These are phyloP conservation scores for Trachelus troglodyta DNA, from an alignment of 2,888 invertebrate genomes.

Conservation along the genomic window DNA sequence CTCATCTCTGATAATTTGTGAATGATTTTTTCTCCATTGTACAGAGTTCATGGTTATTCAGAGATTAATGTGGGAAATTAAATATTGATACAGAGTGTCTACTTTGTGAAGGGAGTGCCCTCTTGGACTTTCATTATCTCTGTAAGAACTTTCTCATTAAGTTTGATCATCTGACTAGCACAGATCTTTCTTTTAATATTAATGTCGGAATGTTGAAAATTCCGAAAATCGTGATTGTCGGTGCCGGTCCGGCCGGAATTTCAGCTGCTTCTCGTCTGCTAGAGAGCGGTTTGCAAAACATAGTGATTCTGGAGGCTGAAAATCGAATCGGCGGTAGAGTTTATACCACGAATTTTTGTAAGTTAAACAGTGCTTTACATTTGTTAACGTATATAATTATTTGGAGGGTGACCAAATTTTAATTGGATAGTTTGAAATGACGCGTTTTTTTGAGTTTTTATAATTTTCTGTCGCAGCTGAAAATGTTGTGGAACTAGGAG, in stretches of 20 bases:
- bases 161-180: neutral
- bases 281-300: slow-evolving; percentile 64
- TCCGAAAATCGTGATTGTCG: slow-evolving; percentile 68
- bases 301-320: slow-evolving; percentile 68
- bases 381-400: neutral
- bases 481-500: slow-evolving; percentile 77
- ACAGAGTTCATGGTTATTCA: neutral
- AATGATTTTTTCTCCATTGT: neutral
- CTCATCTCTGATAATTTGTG: too few species aligned
- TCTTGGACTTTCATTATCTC: neutral
- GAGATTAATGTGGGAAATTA: neutral
- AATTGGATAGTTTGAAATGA: neutral
- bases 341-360: slow-evolving; percentile 65
- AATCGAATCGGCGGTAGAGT: slow-evolving; percentile 68
- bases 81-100: neutral
- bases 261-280: slow-evolving; percentile 69
- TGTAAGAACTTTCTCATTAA: neutral
- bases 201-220: neutral
- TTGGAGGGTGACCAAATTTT: neutral
- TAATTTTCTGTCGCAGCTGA: slow-evolving; percentile 54
- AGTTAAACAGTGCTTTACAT: slow-evolving; percentile 24
- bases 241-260: slow-evolving; percentile 72
- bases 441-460: neutral
- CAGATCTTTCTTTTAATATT: neutral
- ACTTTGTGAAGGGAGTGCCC: neutral